These are phyloP conservation scores for Aurelia sp. DNA, from an alignment of 30 jellyfish, hydroid and myxozoan species.

Conservation along the genomic window DNA sequence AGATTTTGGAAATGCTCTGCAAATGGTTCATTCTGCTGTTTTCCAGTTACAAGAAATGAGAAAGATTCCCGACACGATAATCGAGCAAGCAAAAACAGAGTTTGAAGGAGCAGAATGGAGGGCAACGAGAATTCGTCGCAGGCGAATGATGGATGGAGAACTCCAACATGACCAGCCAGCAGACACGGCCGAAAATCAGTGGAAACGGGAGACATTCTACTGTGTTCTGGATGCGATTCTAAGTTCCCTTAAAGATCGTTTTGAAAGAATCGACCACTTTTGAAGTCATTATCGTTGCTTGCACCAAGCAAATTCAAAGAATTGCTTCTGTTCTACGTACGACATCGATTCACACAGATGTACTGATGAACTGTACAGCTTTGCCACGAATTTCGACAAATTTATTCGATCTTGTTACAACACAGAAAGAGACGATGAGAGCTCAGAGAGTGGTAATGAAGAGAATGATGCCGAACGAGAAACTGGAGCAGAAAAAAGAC, in stretches of 20 bases:
- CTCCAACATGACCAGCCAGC: slow-evolving; percentile 61
- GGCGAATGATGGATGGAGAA: slow-evolving; percentile 53
- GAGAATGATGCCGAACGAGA: slow-evolving; percentile 14
- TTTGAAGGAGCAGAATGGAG: slow-evolving; percentile 56
- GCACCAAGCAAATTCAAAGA: slow-evolving; percentile 40
- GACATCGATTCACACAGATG: slow-evolving; percentile 42
- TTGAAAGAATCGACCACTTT: slow-evolving; percentile 55
- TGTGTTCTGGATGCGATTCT: slow-evolving; percentile 36
- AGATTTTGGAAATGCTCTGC: slow-evolving; percentile 49
- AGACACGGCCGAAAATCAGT: slow-evolving; percentile 44
- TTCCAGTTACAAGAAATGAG: slow-evolving; percentile 24
- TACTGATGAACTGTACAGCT: slow-evolving; percentile 52
- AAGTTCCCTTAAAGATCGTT: too few species aligned
- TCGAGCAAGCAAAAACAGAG: slow-evolving; percentile 30
- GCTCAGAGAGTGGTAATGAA: slow-evolving; percentile 25
- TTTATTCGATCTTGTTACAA: slow-evolving; percentile 35
- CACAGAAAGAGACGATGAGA: slow-evolving; percentile 1
- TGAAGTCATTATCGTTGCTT: slow-evolving; percentile 33
- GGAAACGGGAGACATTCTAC: slow-evolving; percentile 49
- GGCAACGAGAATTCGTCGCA: slow-evolving; percentile 49
- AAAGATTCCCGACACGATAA: slow-evolving; percentile 22
- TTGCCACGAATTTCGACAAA: slow-evolving; percentile 41
- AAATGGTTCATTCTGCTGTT: slow-evolving; percentile 52
- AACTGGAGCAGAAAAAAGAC: slow-evolving; percentile 4
- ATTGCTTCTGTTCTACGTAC: slow-evolving; percentile 23